Base-by-base conservation (phyloP, 2,888 invertebrate genomes). In the Thereva unica region DNA sequence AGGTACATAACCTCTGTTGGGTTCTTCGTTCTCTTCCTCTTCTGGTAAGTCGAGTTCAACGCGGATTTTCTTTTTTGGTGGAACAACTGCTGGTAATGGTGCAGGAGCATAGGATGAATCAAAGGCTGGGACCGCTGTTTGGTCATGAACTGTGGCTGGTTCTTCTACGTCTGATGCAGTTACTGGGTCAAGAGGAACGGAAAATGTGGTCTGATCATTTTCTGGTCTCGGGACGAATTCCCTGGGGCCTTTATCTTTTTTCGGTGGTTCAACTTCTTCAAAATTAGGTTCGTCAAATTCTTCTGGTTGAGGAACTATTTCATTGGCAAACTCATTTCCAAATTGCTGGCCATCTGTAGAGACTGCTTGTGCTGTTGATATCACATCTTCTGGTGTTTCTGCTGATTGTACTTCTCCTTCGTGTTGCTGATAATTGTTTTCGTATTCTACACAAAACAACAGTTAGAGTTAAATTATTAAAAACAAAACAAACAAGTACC, bases 11-110 rank as follows among this genome's bases (percentile, higher is more conserved):
- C 23, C 23, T 23, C 23, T 23, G 23, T 23, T 23, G 4, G 40
- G 23, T 40, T 40, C 4, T 23, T 72, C 71, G 34, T 73, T 70
- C 6, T 71, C 70, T 12, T 70, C 71, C 5, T 50, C 64, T 12
- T 44, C 64, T 6, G 71, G 64, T 37, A 61, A 38, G 23, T 71
- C 71, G 3, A 67, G 55, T 56, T 71, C 68, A 9, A 71, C 70
- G n/a, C 64, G 70, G 44, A 68, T 67, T 57, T 70, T 69, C 57
- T 67, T 66, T 50, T 67, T 69, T 8, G 69, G 67, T 50, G 68
- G 66, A 50, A 61, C 41, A 9, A 50, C 40, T 2, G 61, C 41
- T 2, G 66, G 45, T 40, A 57, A 23, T 8, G 61, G 44, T 4
- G 38, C 6, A 41, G 57, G 45, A 56, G 64, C 61, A n/a, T 47